Evolutionary conservation across 2,888 invertebrate genomes (phyloP).

Genomic region (Eueremaeus valkanovi): DNA sequence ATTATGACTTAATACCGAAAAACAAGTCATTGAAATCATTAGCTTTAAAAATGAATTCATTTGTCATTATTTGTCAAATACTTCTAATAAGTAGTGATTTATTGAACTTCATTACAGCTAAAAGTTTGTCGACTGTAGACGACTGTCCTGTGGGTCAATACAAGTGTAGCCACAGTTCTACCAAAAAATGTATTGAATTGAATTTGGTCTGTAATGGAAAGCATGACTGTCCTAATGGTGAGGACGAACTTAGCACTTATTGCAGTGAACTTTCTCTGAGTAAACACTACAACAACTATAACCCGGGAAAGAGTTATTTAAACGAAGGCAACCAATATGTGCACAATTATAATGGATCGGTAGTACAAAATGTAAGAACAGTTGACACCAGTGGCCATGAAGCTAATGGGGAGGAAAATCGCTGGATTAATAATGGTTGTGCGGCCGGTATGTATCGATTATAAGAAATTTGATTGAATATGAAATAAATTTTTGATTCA

Average conservation of each 20-base stretch:
- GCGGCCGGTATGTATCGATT: conserved; percentile 4
- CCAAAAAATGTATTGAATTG: conserved; percentile 13
- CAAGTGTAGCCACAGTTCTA: not conserved
- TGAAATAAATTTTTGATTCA: too few species aligned
- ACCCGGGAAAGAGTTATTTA: not conserved
- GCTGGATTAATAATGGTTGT: conserved; percentile 12
- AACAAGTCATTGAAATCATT: not conserved
- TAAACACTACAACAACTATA: not conserved
- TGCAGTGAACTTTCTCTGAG: not conserved
- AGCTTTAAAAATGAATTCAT: not conserved
- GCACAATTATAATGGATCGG: not conserved
- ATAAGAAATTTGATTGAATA: too few species aligned
- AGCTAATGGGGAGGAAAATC: not conserved
- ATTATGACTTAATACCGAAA: not conserved
- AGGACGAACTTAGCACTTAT: conserved; percentile 28
- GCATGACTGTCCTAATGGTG: conserved; percentile 37
- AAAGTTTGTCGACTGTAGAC: not conserved
- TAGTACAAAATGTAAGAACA: not conserved
- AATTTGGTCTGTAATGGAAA: conserved; percentile 30
- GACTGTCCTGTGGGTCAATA: conserved; percentile 14
- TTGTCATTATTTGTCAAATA: conserved; percentile 10
- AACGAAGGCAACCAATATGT: not conserved
- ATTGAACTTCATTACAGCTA: not conserved
- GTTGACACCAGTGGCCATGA: not conserved
- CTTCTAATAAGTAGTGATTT: not conserved